These are phyloP conservation scores for Trogon surrucura DNA, from an alignment of 2,113 vertebrate genomes.

Conservation along the genomic window DNA sequence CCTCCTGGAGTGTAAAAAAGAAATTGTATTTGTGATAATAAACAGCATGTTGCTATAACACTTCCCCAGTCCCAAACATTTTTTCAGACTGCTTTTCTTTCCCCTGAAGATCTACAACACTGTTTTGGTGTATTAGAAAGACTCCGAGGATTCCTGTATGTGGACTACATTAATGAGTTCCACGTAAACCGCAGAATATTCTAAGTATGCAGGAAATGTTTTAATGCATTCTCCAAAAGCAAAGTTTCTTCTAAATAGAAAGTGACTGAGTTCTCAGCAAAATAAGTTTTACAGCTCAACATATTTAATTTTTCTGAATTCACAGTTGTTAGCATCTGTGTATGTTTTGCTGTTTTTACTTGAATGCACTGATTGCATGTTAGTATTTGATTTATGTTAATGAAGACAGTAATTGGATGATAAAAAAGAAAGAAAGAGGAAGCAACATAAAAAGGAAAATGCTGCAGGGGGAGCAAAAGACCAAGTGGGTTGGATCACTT, in stretches of 20 bases:
- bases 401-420: not conserved
- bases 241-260: conserved; percentile 1
- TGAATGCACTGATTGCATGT: not conserved
- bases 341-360: not conserved
- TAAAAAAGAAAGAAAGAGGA: not conserved
- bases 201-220: not conserved
- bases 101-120: not conserved
- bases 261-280: not conserved
- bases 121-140: not conserved
- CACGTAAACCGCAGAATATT: not conserved
- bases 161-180: not conserved
- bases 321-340: not conserved
- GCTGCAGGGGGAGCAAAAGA: not conserved
- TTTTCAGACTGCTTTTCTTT: not conserved
- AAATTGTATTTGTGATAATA: conserved; percentile 68
- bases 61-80: not conserved
- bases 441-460: not conserved
- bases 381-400: conserved; percentile 19
- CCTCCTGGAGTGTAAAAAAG: conserved; percentile 45
- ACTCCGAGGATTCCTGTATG: not conserved
- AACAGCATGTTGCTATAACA: conserved; percentile 38
- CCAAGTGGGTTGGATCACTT: not conserved
- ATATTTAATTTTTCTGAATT: not conserved
- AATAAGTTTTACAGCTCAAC: not conserved
- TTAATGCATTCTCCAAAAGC: not conserved